Conservation (phyloP, 2,797 vertebrate genomes). For the Pseudotriccus pelzelni region DNA sequence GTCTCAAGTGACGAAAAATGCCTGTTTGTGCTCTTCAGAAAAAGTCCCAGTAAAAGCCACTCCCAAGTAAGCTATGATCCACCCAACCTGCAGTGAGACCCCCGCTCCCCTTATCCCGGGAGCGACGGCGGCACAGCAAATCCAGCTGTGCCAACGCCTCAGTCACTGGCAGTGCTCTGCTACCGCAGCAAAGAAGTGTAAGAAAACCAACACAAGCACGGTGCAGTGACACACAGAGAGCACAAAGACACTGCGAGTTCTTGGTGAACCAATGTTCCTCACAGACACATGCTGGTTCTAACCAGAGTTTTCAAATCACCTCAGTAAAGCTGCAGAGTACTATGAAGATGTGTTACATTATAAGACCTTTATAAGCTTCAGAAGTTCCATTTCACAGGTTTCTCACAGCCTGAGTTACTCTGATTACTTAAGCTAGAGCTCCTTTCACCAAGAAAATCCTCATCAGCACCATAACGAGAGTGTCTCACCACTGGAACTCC, state of each 20-base stretch:
- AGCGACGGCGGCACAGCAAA: background rate
- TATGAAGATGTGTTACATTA: background rate
- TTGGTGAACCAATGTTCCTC: background rate
- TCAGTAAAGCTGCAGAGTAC: background rate
- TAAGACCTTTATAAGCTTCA: background rate
- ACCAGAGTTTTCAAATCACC: background rate
- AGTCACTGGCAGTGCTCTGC: background rate
- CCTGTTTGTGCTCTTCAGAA: background rate
- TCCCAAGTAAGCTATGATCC: background rate
- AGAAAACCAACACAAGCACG: background rate
- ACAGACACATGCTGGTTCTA: background rate
- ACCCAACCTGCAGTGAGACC: background rate
- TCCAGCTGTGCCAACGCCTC: background rate
- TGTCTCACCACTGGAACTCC: background rate
- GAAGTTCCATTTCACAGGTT: background rate
- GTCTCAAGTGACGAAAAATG: background rate
- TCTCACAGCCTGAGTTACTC: background rate
- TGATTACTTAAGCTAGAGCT: background rate
- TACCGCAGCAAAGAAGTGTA: background rate
- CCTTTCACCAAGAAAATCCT: background rate
- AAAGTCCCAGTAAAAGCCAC: background rate
- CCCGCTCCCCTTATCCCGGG: background rate
- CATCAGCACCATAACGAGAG: background rate
- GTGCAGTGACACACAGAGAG: background rate
- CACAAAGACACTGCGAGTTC: background rate